A percentile compares a stretch with the other conserved stretches of the same genome.
Conservation (phyloP, 2,797 vertebrate species). For the Echiichthys vipera region DNA sequence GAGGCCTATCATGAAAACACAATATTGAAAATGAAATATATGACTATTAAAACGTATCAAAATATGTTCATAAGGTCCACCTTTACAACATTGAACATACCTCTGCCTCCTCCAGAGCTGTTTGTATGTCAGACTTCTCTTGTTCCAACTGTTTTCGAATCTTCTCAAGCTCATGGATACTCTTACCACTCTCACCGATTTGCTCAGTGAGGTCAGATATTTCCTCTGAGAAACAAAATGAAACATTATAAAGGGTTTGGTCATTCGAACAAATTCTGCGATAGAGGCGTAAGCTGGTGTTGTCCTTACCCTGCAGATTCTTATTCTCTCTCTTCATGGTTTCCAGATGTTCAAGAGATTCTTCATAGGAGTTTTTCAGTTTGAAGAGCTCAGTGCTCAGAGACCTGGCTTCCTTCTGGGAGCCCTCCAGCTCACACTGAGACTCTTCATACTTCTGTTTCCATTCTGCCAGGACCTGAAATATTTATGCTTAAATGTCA, state of each 20-base stretch:
- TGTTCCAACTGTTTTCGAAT: conserved; percentile 86
- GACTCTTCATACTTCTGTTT: conserved; percentile 86
- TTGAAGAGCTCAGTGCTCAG: conserved; percentile 88
- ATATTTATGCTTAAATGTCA: neutral
- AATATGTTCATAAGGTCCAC: neutral
- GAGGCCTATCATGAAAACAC: conserved; percentile 51
- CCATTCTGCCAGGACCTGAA: conserved; percentile 77
- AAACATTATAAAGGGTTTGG: neutral
- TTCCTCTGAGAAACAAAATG: conserved; percentile 74
- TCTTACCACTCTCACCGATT: conserved; percentile 85
- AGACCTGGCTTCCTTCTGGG: conserved; percentile 83
- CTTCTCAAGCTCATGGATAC: conserved; percentile 88
- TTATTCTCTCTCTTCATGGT: conserved; percentile 87
- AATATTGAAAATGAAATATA: neutral
- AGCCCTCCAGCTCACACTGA: conserved; percentile 83
- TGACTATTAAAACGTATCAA: neutral
- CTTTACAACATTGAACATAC: conserved; percentile 27
- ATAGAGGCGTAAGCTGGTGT: neutral
- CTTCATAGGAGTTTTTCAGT: conserved; percentile 87
- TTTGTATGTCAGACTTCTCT: conserved; percentile 86
- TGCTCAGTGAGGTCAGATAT: conserved; percentile 88
- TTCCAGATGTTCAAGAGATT: conserved; percentile 79
- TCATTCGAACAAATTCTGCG: neutral
- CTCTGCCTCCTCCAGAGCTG: conserved; percentile 86
- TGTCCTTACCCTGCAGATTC: conserved; percentile 73